Evolutionary conservation across 2,888 invertebrate species (phyloP), one percentile per base, ranked within the genome.

Genomic region (Leptura quadrifasciata): DNA sequence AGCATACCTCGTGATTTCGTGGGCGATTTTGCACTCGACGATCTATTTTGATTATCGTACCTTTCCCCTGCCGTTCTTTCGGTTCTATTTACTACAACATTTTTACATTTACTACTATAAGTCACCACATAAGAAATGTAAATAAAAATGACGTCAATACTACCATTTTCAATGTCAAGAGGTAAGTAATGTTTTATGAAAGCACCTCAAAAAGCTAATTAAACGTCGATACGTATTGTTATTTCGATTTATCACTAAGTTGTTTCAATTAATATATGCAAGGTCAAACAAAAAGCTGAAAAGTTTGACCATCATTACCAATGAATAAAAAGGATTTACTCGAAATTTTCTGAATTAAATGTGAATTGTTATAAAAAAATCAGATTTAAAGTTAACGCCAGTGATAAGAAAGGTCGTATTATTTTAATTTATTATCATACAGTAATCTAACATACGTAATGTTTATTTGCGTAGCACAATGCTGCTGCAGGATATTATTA

Each of bases 1-100:
- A 71, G 67, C 57, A 61, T 74, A 77, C 74, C 84, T 78, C 83
- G 83, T 83, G 83, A 84, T 83, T 75, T 80, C 78, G 84, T 84
- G 81, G 84, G 84, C 79, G 84, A 52, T 79, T 84, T 82, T 83
- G 84, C 84, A 79, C 82, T 74, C 83, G 79, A 79, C 73, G 58
- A 67, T 80, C 76, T 84, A 84, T 83, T 82, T 81, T 75, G 57
- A 58, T 64, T 72, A 47, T 58, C 12, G 27, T 60, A 52, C 24
- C 24, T 39, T 57, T 54, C 58, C 72, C 20, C 47, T 52, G 35
- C 58, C 18, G 70, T 61, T 65, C n/a, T 70, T 74, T 69, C 58
- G 35, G 70, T 60, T 73, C 52, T 69, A 75, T 75, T 75, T 75
- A 70, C 75, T 75, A 71, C 61, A 35, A 8, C 21, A 71, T 71